Base-by-base conservation (phyloP, 2,113 vertebrate genomes). In the Sylvietta virens region DNA sequence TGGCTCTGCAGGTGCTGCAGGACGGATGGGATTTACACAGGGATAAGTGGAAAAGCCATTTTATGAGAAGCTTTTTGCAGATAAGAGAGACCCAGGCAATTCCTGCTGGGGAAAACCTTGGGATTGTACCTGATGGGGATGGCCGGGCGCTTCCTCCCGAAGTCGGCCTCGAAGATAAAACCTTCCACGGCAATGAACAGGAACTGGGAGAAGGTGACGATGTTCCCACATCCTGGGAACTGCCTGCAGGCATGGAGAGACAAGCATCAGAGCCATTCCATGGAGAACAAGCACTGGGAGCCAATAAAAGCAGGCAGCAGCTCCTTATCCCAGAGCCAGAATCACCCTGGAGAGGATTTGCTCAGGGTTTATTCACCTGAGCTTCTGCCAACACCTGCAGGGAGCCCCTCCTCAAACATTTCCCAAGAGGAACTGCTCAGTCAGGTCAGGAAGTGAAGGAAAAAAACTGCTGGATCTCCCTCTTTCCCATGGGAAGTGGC, bases 201-300 rank as follows among this genome's bases (percentile, higher is more conserved):
- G 98, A 99, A 99, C 93, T 99, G 99, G 62, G 99, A 98, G 83
- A 99, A 99, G 0, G 99, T 99, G 73, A 99, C 98, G 4, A 99
- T 98, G 97, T 99, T 99, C 78, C 99, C 99, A 40, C 99, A 99
- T 98, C 99, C 99, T 97, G 99, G 99, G 92, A 98, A 99, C 45
- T 98, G 96, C 97, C 99, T 99, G 97, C 11, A 53, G 58, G 39
- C 22, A 21, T 0, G 28, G 72, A 80, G 9, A 57, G 14, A 71
- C 20, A 54, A 81, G 8, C 1, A 3, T 74, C 79, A 60, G 12
- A 31, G 44, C 54, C 60, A 78, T 13, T 10, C 19, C 58, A 14
- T 0, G 6, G 60, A 90, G 20, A 57, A 57, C 12, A 23, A 35
- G 14, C 37, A 11, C 3, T 9, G n/a, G 26, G 48, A 14, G 28